Conservation (phyloP, 2,113 vertebrate genomes). For the Apeltes quadracus region DNA sequence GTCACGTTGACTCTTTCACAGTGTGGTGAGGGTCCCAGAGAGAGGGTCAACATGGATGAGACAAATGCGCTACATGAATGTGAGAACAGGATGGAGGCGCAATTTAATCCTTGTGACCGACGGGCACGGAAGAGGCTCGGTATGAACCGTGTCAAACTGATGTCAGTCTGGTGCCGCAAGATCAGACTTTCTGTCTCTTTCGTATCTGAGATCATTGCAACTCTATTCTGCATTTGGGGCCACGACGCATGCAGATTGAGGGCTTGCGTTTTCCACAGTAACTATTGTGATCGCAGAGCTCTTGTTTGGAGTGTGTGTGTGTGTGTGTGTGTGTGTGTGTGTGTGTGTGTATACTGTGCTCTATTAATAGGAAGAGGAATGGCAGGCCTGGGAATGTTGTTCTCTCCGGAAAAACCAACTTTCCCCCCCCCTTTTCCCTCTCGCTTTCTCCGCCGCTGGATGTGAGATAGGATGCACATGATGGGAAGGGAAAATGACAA, state of each 20-base stretch:
- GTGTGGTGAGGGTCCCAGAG: not conserved
- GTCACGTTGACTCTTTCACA: constrained; percentile 2
- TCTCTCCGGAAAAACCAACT: constrained; percentile 73
- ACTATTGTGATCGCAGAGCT: constrained; percentile 22
- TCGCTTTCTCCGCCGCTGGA: constrained; percentile 22
- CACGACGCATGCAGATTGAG: constrained; percentile 5
- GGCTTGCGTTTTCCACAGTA: constrained; percentile 20
- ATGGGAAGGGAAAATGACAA: constrained; percentile 39
- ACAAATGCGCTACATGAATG: constrained; percentile 11
- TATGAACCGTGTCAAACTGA: not conserved
- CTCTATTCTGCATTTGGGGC: not conserved
- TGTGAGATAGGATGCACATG: constrained; percentile 40
- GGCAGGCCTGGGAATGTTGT: constrained; percentile 78
- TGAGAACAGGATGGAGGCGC: not conserved
- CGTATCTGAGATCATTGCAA: not conserved
- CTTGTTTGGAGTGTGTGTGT: constrained; percentile 41
- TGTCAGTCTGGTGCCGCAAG: not conserved
- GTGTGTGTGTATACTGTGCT: constrained; percentile 1
- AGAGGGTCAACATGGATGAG: not conserved
- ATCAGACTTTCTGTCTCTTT: not conserved
- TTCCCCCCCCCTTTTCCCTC: constrained; percentile 35
- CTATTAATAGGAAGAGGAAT: constrained; percentile 77
- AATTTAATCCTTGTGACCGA: not conserved
- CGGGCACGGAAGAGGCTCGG: not conserved
- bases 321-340: constrained; percentile 24